Evolutionary conservation across 2,888 invertebrate species (phyloP).

Genomic region (Heliconius cydno): DNA sequence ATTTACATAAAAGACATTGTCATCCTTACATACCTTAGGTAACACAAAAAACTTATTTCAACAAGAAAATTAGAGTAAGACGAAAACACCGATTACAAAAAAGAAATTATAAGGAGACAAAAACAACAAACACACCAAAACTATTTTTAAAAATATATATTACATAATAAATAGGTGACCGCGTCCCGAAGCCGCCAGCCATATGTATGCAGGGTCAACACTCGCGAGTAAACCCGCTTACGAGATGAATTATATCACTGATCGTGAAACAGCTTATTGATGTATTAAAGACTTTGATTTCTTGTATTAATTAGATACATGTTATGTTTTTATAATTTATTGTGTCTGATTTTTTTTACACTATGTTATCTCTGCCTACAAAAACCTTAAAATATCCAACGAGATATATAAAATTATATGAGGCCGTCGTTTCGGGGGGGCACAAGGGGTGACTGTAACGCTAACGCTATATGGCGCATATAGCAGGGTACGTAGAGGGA

Average conservation of each 20-base stretch:
- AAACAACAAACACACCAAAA: too few species aligned
- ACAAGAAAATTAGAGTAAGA: too few species aligned
- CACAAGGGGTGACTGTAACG: too few species aligned
- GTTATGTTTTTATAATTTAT: not conserved
- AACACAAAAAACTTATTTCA: too few species aligned
- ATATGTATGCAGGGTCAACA: conserved; percentile 53
- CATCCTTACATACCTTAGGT: not conserved
- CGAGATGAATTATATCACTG: conserved; percentile 51
- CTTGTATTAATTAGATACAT: not conserved
- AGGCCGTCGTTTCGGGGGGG: too few species aligned
- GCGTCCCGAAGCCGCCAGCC: conserved; percentile 52
- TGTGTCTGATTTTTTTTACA: not conserved
- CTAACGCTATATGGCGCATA: too few species aligned
- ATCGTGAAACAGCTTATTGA: conserved; percentile 18
- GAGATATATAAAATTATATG: too few species aligned
- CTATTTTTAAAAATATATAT: not conserved
- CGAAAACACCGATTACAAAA: too few species aligned
- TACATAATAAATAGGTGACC: conserved; percentile 23
- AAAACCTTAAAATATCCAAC: not conserved
- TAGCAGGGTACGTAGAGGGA: too few species aligned
- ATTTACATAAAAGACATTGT: not conserved
- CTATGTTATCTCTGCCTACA: not conserved
- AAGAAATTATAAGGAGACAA: too few species aligned
- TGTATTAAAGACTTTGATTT: conserved; percentile 1
- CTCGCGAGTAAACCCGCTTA: conserved; percentile 49